These are phyloP conservation scores for Fratercula arctica DNA, from an alignment of 2,797 vertebrate genomes.

Conservation along the genomic window DNA sequence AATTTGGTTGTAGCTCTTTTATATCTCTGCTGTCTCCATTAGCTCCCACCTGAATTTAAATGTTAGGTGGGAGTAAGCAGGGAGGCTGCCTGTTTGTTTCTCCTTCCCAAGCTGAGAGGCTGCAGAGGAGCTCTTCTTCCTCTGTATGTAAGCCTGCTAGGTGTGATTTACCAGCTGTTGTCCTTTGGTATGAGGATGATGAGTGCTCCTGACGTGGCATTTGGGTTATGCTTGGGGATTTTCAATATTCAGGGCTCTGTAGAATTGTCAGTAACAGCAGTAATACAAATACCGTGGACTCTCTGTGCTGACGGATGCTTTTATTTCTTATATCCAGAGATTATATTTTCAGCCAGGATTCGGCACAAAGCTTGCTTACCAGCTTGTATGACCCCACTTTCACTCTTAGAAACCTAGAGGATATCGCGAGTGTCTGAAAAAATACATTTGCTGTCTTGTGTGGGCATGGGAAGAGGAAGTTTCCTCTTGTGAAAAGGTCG, in stretches of 20 bases:
- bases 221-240: neutral
- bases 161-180: neutral
- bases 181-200: neutral
- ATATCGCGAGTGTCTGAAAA: neutral
- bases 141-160: neutral
- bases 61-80: neutral
- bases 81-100: neutral
- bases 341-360: neutral
- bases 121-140: neutral
- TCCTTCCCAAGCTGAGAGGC: neutral
- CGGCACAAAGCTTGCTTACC: neutral
- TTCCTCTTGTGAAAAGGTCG: neutral
- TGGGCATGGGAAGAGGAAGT: neutral
- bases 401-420: neutral
- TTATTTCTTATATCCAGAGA: neutral
- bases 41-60: neutral
- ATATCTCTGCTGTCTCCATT: neutral
- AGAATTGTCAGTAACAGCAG: neutral
- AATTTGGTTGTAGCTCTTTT: neutral
- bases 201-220: neutral
- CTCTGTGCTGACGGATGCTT: neutral
- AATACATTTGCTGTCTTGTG: neutral
- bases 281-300: neutral
- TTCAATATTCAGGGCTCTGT: neutral
- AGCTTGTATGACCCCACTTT: neutral